These are phyloP conservation scores for Priocnemis perturbator DNA, from an alignment of 2,888 invertebrate genomes.

Conservation along the genomic window DNA sequence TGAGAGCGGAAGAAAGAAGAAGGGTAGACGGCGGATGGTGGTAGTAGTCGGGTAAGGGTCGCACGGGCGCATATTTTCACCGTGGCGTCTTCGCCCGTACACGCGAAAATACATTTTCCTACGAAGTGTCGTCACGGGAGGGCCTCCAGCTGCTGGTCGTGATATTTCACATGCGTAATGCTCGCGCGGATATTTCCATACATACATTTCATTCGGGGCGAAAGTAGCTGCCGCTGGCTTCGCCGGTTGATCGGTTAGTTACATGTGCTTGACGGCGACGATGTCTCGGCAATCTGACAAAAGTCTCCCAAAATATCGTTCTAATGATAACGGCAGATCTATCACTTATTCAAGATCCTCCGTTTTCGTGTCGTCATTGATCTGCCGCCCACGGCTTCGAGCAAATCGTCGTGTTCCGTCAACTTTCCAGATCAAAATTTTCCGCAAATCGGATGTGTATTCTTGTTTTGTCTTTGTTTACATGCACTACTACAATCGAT, in stretches of 20 bases:
- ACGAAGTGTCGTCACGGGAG: slow-evolving; percentile 63
- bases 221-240: slow-evolving; percentile 28
- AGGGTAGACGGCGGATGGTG: slow-evolving; percentile 11
- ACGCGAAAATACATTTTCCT: slow-evolving; percentile 67
- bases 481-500: no score
- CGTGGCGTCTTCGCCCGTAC: slow-evolving; percentile 54
- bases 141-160: slow-evolving; percentile 65
- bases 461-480: no score
- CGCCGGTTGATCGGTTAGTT: slow-evolving; percentile 25
- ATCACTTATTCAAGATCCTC: no score
- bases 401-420: no score
- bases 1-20: neutral
- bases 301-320: no score
- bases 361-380: no score
- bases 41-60: slow-evolving; percentile 41
- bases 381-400: no score
- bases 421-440: no score
- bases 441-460: no score
- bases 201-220: slow-evolving; percentile 66
- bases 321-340: neutral
- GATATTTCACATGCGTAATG: slow-evolving; percentile 71
- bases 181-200: slow-evolving; percentile 69
- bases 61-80: slow-evolving; percentile 64
- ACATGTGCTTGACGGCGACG: slow-evolving; percentile 38
- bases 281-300: neutral